phyloP scores from a whole-genome alignment of 1,140 invertebrate genomes.

The Drosophila tristis region DNA sequence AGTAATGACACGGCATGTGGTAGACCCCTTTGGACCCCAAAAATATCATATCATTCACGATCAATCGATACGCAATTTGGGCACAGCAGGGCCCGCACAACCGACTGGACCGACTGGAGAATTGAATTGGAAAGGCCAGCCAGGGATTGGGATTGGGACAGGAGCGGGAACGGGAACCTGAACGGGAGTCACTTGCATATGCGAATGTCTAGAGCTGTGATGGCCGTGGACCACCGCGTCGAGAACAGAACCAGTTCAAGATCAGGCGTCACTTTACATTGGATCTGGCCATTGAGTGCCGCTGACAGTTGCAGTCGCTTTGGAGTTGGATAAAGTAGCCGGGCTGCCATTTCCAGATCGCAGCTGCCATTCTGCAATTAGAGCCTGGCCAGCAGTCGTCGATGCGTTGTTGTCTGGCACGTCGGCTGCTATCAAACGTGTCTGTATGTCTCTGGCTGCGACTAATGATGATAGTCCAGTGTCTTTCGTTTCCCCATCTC shows the following conservation, averaged over 20 bases:
- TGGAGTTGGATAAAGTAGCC: conserved; percentile 15
- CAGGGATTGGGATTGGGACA: background rate
- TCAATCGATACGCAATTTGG: conserved; percentile 65
- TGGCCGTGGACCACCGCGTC: conserved; percentile 62
- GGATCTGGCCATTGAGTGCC: conserved; percentile 37
- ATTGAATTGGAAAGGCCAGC: conserved; percentile 63
- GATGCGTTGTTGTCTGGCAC: conserved; percentile 4
- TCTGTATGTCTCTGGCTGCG: conserved; percentile 65
- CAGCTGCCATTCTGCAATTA: conserved; percentile 68
- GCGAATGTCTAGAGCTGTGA: conserved; percentile 56
- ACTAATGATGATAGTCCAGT: conserved; percentile 75
- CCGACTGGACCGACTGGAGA: conserved; percentile 5
- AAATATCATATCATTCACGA: conserved; percentile 46
- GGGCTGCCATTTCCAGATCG: conserved; percentile 51
- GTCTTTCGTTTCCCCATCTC: conserved; percentile 4
- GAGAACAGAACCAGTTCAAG: conserved; percentile 74
- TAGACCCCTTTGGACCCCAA: conserved; percentile 44
- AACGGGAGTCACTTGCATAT: conserved; percentile 54
- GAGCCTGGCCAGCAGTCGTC: conserved; percentile 37
- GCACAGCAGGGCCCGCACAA: conserved; percentile 69
- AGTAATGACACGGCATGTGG: conserved; percentile 71
- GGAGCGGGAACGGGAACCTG: conserved; percentile 17
- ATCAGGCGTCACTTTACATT: conserved; percentile 73
- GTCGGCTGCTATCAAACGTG: conserved; percentile 73
- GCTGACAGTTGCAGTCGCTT: conserved; percentile 66